These are phyloP conservation scores for Heteractis magnifica DNA, from an alignment of 92 coral and sea anemone genomes.

Conservation along the genomic window DNA sequence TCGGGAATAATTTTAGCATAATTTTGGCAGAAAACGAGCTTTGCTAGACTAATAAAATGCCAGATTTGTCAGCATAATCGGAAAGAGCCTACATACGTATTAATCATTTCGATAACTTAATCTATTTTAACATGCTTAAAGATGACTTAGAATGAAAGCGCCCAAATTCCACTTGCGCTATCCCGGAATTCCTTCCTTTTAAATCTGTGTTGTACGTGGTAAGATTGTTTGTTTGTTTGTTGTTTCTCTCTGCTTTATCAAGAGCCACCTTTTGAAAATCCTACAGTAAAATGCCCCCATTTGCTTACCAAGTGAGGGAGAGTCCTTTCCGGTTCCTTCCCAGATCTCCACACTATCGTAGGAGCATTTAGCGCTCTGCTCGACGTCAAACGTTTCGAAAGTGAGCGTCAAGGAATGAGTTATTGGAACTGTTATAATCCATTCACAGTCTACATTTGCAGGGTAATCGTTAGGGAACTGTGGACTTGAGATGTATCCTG, in stretches of 20 bases:
- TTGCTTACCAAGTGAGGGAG: slow-evolving; percentile 61
- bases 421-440: slow-evolving; percentile 68
- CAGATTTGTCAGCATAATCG: no score
- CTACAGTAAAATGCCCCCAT: not conserved
- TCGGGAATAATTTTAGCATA: no score
- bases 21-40: no score
- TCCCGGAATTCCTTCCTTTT: no score
- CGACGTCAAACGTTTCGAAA: slow-evolving; percentile 62
- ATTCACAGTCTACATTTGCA: slow-evolving; percentile 62
- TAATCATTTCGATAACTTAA: no score
- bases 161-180: no score
- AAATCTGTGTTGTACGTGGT: no score
- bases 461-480: slow-evolving; percentile 65
- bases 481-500: slow-evolving; percentile 59
- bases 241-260: not conserved
- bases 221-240: no score
- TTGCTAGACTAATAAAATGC: no score
- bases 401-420: slow-evolving; percentile 67
- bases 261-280: not conserved
- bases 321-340: slow-evolving; percentile 56
- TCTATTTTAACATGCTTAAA: no score
- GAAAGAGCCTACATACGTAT: no score
- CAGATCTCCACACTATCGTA: slow-evolving; percentile 67
- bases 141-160: no score
- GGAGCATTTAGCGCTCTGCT: slow-evolving; percentile 64